phyloP scores from a whole-genome alignment of 2,113 vertebrate genomes.

The Chloropsis hardwickii region DNA sequence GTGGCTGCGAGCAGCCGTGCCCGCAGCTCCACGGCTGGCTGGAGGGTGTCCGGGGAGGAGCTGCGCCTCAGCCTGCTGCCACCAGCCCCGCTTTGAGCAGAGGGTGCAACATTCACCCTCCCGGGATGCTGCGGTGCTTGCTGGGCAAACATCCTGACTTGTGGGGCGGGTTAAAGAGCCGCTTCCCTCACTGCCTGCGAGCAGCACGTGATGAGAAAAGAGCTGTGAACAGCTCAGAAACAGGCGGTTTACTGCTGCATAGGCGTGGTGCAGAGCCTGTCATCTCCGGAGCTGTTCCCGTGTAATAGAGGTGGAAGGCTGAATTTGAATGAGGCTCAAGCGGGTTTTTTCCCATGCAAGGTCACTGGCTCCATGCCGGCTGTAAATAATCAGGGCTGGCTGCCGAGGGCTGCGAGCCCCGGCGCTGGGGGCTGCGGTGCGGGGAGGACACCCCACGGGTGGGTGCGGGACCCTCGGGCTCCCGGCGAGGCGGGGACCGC shows the following conservation, averaged over 20 bases:
- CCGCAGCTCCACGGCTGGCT: rapidly evolving
- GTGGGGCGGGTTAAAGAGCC: neutral
- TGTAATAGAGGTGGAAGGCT: conserved; percentile 42
- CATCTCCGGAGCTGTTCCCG: conserved; percentile 32
- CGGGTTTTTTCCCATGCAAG: conserved; percentile 8
- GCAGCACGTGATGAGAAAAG: conserved; percentile 21
- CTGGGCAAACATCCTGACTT: neutral
- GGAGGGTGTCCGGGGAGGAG: neutral
- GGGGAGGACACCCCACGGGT: neutral
- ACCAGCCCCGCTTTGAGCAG: neutral
- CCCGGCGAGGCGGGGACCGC: neutral
- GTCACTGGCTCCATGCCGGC: neutral
- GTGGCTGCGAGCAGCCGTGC: neutral
- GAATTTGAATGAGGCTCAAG: conserved; percentile 51
- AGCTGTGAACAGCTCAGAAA: conserved; percentile 31
- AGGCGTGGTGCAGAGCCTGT: conserved; percentile 55
- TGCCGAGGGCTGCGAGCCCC: neutral
- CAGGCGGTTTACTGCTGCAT: conserved; percentile 33
- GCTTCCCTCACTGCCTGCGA: neutral
- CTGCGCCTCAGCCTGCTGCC: neutral
- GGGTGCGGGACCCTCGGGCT: neutral
- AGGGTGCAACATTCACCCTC: neutral
- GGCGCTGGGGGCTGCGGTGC: neutral
- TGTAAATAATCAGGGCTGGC: conserved; percentile 18
- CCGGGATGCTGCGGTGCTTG: neutral